These are phyloP conservation scores for Stylophora pistillata DNA, from an alignment of 64 coral and sea anemone genomes.

Conservation along the genomic window DNA sequence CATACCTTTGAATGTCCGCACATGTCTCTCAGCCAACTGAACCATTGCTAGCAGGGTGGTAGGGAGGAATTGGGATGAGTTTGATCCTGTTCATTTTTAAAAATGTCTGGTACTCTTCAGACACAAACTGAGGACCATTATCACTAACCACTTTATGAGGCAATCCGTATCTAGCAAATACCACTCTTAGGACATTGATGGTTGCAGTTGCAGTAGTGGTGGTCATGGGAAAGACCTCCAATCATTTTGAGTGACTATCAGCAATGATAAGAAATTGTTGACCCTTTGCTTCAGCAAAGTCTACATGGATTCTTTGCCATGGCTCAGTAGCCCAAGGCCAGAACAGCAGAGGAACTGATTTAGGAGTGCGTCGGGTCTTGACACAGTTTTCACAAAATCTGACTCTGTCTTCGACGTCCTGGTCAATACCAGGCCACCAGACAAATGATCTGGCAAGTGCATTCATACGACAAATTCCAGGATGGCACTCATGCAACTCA, in stretches of 20 bases:
- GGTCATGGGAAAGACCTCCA: no score
- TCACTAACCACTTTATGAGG: conserved; percentile 7
- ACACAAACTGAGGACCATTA: conserved; percentile 28
- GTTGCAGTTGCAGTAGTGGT: no score
- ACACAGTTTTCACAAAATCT: no score
- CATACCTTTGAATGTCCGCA: no score
- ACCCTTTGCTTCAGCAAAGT: conserved; percentile 13
- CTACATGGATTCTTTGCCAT: conserved; percentile 30
- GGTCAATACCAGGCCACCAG: no score
- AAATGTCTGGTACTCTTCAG: conserved; percentile 28
- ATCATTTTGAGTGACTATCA: no score
- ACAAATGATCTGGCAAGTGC: neutral
- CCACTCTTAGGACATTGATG: no score
- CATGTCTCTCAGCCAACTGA: conserved; percentile 42
- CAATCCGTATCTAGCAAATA: no score
- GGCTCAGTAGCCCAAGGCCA: conserved; percentile 25
- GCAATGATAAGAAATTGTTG: conserved; percentile 23
- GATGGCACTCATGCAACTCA: neutral
- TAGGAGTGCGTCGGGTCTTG: no score
- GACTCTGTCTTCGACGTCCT: no score
- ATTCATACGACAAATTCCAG: neutral
- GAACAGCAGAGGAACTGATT: no score
- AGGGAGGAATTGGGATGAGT: conserved; percentile 11
- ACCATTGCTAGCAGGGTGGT: conserved; percentile 43
- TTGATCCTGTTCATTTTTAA: conserved; percentile 43